A percentile compares a stretch with the other conserved stretches of the same genome.
phyloP scores from a whole-genome alignment of 1,140 invertebrate genomes.

The Drosophila biarmipes region DNA sequence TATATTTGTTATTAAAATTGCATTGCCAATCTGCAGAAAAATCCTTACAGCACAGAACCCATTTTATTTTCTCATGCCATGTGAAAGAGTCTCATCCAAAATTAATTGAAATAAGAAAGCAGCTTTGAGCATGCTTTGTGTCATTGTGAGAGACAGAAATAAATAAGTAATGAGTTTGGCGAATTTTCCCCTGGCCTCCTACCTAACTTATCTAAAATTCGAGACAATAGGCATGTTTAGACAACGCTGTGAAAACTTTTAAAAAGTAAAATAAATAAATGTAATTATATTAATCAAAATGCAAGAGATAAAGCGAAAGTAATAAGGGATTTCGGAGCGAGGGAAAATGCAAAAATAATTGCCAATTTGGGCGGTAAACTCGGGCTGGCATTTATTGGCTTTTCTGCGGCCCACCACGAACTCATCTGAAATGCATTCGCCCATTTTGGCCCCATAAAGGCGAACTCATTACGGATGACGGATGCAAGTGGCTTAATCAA shows the following conservation, averaged over 20 bases:
- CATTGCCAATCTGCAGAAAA: not conserved
- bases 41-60: not conserved
- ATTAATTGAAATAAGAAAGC: constrained; percentile 7
- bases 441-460: constrained; percentile 59
- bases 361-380: not conserved
- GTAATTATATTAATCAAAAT: not conserved
- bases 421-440: constrained; percentile 73
- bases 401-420: not conserved
- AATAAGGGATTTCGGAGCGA: not conserved
- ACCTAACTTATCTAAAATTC: not conserved
- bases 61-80: not conserved
- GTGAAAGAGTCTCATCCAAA: constrained; percentile 6
- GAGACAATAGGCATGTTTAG: not conserved
- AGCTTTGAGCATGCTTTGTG: not conserved
- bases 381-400: not conserved
- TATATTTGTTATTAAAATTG: too few species aligned
- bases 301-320: not conserved
- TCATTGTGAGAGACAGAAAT: not conserved
- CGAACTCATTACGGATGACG: constrained; percentile 58
- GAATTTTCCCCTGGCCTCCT: not conserved
- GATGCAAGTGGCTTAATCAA: constrained; percentile 30
- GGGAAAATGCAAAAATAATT: not conserved
- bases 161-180: not conserved
- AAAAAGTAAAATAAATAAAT: not conserved
- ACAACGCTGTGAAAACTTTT: not conserved